These are phyloP conservation scores for Dendrolimus houi DNA, from an alignment of 2,888 invertebrate species.

Conservation along the genomic window DNA sequence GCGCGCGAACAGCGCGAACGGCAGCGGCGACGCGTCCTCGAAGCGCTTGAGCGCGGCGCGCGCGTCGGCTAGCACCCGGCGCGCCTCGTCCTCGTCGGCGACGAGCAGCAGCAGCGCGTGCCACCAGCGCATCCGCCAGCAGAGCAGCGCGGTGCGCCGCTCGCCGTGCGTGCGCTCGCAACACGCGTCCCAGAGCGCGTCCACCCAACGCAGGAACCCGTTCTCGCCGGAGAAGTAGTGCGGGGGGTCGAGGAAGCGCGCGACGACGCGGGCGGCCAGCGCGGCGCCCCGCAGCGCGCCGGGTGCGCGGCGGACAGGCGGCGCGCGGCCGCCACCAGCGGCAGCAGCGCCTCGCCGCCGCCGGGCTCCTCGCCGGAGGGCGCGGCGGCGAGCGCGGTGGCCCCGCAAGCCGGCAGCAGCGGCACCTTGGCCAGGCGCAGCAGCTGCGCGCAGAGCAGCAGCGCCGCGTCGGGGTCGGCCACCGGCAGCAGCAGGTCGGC, in stretches of 20 bases:
- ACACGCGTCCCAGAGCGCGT: constrained; percentile 40
- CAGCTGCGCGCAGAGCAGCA: constrained; percentile 77
- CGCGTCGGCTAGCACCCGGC: constrained; percentile 21
- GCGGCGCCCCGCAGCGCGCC: constrained; percentile 9
- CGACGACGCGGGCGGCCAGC: constrained; percentile 16
- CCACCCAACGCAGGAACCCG: constrained; percentile 34
- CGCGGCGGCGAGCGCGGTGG: constrained; percentile 5
- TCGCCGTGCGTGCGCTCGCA: constrained; percentile 24
- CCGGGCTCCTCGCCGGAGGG: constrained; percentile 11
- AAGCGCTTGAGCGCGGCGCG: constrained; percentile 20
- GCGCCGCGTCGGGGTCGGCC: constrained; percentile 71
- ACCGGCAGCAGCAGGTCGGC: constrained; percentile 83
- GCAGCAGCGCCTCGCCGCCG: constrained; percentile 22
- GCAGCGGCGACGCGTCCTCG: constrained; percentile 23
- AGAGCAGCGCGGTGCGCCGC: constrained; percentile 35
- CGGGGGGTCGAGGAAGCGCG: constrained; percentile 41
- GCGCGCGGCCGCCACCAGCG: constrained; percentile 22
- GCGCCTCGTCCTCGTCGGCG: constrained; percentile 16
- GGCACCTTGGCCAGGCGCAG: constrained; percentile 55
- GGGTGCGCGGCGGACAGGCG: constrained; percentile 27
- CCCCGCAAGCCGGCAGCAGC: constrained; percentile 12
- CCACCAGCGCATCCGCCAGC: constrained; percentile 57
- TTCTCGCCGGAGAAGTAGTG: constrained; percentile 41
- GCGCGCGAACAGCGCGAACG: constrained; percentile 42
- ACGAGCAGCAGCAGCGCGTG: constrained; percentile 33